Base-by-base conservation (phyloP, 2,888 invertebrate species). In the Lobophora halterata region DNA sequence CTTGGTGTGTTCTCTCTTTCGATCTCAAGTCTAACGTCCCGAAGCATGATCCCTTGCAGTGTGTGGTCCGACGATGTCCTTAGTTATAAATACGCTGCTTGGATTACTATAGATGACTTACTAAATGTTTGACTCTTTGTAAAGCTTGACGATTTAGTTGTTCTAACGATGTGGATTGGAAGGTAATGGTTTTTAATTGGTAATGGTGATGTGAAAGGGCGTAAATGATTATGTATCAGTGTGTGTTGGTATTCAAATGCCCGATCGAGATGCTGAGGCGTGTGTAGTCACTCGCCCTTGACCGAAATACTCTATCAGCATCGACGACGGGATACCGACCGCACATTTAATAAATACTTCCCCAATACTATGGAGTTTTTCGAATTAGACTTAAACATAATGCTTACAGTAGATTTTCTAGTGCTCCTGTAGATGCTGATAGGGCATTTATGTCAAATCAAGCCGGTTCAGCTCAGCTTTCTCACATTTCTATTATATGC, bases 171-270 rank as follows among this genome's bases (percentile, higher is more conserved):
- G 78, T 87, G 87, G 87, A 87, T 85, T 87, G 81, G 74, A 83
- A 87, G 86, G 87, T 86, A 86, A 87, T 80, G 74, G 75, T 74
- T 81, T 86, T 85, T 77, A 76, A 76, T 82, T 86, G 83, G 81
- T 83, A 80, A 71, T 85, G 83, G 73, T 78, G 80, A 81, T 82
- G 76, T 83, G 78, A 79, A 82, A 81, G 83, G 79, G 79, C 79
- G 79, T 80, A 74, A 69, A 78, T 76, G 72, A 74, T 75, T 58
- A 69, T 74, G 69, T 75, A 65, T 80, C 73, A 77, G 83, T 86
- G 86, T 90, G 91, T 91, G 91, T 91, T 91, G 91, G 91, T 91
- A 91, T 91, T 91, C 91, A 91, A 91, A 91, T 91, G 91, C 87
- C 85, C 87, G 87, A 87, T 85, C 82, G 85, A 79, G 83, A 85